A percentile compares a stretch with the other conserved stretches of the same genome.
phyloP scores from a whole-genome alignment of 2,888 invertebrate species.

The Sphinx pinastri region DNA sequence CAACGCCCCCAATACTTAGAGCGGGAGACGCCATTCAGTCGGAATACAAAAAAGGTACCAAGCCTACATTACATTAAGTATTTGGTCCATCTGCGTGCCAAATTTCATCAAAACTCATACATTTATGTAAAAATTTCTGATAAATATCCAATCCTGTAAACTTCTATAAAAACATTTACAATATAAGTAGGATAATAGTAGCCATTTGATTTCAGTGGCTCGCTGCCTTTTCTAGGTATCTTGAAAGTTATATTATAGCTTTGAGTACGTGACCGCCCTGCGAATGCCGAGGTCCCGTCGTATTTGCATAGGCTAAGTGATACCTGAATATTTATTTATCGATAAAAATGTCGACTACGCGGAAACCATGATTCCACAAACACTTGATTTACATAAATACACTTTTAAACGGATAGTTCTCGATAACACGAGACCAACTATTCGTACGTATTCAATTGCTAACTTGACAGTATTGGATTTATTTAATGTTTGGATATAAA shows the following conservation, averaged over 20 bases:
- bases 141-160: no score
- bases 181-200: neutral
- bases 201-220: slow-evolving; percentile 22
- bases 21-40: no score
- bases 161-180: no score
- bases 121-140: no score
- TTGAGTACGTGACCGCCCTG: slow-evolving; percentile 40
- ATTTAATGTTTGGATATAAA: slow-evolving; percentile 3
- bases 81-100: no score
- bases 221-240: slow-evolving; percentile 27
- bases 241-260: slow-evolving; percentile 44
- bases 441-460: slow-evolving; percentile 4
- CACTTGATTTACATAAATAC: slow-evolving; percentile 60
- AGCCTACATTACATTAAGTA: no score
- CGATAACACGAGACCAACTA: neutral
- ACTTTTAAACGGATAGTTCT: slow-evolving; percentile 38
- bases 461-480: slow-evolving; percentile 1
- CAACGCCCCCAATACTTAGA: no score
- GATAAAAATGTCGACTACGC: slow-evolving; percentile 62
- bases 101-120: no score
- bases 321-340: slow-evolving; percentile 68
- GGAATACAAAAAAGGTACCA: no score
- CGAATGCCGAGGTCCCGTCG: slow-evolving; percentile 44
- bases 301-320: slow-evolving; percentile 73
- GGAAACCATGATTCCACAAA: slow-evolving; percentile 55